Conservation (phyloP, 2,888 invertebrate genomes). For the Idaea dimidiata region DNA sequence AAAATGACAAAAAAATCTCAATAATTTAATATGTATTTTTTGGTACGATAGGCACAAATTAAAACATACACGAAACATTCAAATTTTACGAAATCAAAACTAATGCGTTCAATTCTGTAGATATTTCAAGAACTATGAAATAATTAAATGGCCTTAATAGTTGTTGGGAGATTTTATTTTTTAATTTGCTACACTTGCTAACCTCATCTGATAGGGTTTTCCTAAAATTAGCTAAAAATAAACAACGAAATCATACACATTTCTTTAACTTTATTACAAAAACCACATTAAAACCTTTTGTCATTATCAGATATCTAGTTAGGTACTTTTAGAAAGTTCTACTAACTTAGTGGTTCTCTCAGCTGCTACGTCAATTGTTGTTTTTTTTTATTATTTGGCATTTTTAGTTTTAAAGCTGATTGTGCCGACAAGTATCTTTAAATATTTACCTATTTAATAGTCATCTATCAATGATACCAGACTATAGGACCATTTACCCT, state of each 20-base stretch:
- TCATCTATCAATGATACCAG: background rate
- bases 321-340: background rate
- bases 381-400: background rate
- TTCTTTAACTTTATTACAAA: no score
- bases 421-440: background rate
- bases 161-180: background rate
- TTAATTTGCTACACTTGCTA: background rate
- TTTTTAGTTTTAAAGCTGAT: background rate
- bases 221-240: background rate
- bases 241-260: background rate
- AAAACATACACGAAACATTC: no score
- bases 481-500: background rate
- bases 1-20: conserved; percentile 7
- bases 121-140: background rate
- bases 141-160: background rate
- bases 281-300: background rate
- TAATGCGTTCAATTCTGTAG: background rate
- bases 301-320: background rate
- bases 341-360: background rate
- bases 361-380: no score
- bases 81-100: background rate
- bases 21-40: background rate
- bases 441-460: background rate
- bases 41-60: conserved; percentile 2
- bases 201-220: background rate